Evolutionary conservation across 2,113 vertebrate species (phyloP).

Genomic region (Corythaixoides concolor): DNA sequence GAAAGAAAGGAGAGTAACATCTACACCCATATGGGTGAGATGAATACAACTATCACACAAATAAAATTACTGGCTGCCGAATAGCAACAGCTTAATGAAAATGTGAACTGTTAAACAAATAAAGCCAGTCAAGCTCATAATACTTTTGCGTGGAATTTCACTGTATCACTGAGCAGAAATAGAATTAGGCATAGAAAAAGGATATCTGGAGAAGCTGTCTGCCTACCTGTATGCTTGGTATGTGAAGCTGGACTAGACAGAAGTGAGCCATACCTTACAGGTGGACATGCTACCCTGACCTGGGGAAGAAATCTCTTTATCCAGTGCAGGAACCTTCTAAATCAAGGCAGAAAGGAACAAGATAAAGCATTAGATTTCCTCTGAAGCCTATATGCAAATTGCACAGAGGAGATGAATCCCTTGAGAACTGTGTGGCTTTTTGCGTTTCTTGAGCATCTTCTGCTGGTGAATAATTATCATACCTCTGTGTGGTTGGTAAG

Average conservation of each 20-base stretch:
- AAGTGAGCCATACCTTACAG: background rate
- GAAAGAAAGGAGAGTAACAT: background rate
- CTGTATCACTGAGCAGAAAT: slow-evolving; percentile 51
- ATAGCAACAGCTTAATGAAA: slow-evolving; percentile 71
- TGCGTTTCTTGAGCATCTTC: background rate
- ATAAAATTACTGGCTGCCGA: slow-evolving; percentile 66
- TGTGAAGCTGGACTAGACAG: background rate
- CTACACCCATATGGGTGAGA: background rate
- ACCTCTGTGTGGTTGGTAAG: background rate
- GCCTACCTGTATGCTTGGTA: background rate
- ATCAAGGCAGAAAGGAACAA: background rate
- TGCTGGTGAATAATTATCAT: background rate
- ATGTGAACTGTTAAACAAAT: slow-evolving; percentile 72
- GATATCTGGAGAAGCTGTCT: background rate
- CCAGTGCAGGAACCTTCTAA: background rate
- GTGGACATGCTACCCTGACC: background rate
- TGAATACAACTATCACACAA: slow-evolving; percentile 61
- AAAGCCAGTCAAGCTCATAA: slow-evolving; percentile 65
- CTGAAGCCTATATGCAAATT: background rate
- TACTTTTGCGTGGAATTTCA: slow-evolving; percentile 55
- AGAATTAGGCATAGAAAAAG: slow-evolving; percentile 29
- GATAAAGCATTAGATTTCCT: background rate
- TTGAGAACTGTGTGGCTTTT: background rate
- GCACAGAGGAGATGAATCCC: background rate
- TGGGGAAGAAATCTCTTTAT: background rate